Evolutionary conservation across 2,888 invertebrate genomes (phyloP).

Genomic region (Lithophane ornitopus): DNA sequence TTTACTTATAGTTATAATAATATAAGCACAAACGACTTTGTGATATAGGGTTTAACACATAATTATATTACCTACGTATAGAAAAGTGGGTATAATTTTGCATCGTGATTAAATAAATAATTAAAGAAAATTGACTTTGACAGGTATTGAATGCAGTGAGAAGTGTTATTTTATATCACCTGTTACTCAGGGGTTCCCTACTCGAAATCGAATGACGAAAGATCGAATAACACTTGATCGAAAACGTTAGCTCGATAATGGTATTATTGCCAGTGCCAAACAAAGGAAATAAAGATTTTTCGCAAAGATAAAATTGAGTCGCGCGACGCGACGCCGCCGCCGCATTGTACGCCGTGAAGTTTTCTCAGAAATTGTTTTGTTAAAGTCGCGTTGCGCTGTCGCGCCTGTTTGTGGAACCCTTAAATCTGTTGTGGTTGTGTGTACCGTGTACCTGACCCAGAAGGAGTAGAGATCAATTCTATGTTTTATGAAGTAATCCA

Average conservation of each 20-base stretch:
- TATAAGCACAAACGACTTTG: neutral
- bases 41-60: no score
- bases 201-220: no score
- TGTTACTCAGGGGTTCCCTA: no score
- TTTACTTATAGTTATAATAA: no score
- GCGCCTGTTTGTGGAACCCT: no score
- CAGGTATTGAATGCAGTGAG: neutral
- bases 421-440: neutral
- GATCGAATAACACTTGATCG: no score
- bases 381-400: no score
- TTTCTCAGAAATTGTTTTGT: no score
- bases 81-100: neutral
- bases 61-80: neutral
- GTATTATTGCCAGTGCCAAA: neutral
- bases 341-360: no score
- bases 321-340: no score
- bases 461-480: no score
- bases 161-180: neutral
- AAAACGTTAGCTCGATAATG: no score
- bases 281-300: conserved; percentile 7
- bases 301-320: neutral
- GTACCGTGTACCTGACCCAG: neutral
- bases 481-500: neutral
- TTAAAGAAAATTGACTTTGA: neutral
- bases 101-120: neutral